Evolutionary conservation across 35 echinoderm and acorn worm genomes (phyloP), one percentile per base, ranked within the genome.

Genomic region (Holothuria glaberrima): DNA sequence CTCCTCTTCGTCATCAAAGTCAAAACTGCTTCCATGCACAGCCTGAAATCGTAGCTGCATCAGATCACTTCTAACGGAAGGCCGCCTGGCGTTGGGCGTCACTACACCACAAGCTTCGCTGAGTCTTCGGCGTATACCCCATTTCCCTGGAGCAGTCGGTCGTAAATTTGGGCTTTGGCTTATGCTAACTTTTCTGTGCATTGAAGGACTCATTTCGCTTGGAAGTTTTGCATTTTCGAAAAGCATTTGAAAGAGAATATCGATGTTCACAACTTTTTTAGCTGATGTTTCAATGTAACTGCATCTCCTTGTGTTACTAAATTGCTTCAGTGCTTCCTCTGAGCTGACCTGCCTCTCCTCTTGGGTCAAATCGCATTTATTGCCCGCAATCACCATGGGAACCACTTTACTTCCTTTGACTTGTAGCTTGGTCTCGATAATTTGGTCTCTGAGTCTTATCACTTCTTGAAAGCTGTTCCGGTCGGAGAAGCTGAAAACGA

Each of bases 311-410:
- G 89, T 81, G 32, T 59, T 83, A 30, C 92, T 90, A 46, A 99
- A 95, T 25, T 82, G 68, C 32, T 68, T 86, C 68, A 67, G 59
- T 19, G 93, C 97, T 24, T 99, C 97, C 10, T 99, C 97, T 9
- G 92, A 58, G 46, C 75, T 92, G 20, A 99, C 97, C 38, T 93
- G 93, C 0, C 97, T 78, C 21, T 57, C 48, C 61, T 22, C 22
- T 48, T 68, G 65, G n/a, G 92, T 82, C 18, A 84, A 83, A 56
- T 99, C 97, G 68, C 94, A 95, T 68, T 99, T 99, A 88, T 99
- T 99, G 4, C 93, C 97, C 19, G 97, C 97, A 27, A 99, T 95
- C 27, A 95, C 97, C 97, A 99, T 99, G 19, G 97, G 97, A 59
- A 94, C 86, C 44, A 82, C 71, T 63, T 93, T 99, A 41, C 71